Conservation (phyloP, 2,797 vertebrate species). For the Pteronotus mesoamericanus region DNA sequence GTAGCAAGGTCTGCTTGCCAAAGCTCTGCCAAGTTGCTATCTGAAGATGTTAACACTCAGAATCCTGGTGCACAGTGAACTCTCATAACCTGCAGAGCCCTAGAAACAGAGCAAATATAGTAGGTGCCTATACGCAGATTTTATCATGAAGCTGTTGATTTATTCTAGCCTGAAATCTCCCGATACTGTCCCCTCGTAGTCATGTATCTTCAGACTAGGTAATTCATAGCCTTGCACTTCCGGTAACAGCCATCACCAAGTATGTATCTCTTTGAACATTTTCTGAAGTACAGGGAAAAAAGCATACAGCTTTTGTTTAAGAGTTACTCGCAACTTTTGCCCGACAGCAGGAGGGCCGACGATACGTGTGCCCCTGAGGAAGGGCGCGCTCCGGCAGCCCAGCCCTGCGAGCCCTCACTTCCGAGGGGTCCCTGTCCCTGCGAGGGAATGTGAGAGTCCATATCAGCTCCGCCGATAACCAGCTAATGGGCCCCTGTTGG, state of each 20-base stretch:
- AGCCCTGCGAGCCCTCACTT: conserved; percentile 77
- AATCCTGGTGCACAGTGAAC: conserved; percentile 74
- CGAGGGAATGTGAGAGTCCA: conserved; percentile 63
- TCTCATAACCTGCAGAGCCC: conserved; percentile 50
- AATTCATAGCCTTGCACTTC: background rate
- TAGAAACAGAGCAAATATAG: conserved; percentile 53
- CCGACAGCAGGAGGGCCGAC: conserved; percentile 73
- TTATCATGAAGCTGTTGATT: background rate
- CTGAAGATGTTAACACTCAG: conserved; percentile 78
- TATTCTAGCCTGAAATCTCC: background rate
- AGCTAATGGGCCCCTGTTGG: conserved; percentile 35
- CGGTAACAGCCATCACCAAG: background rate
- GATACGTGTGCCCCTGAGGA: conserved; percentile 66
- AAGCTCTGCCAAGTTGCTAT: conserved; percentile 73
- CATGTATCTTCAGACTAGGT: background rate
- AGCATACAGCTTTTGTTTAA: background rate
- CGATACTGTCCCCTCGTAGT: background rate
- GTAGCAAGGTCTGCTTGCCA: conserved; percentile 73
- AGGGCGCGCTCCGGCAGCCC: too few species aligned
- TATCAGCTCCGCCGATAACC: conserved; percentile 74
- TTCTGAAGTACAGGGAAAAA: background rate
- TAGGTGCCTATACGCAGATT: background rate
- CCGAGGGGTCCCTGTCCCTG: conserved; percentile 77
- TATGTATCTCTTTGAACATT: background rate
- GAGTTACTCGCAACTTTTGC: conserved; percentile 25